Base-by-base conservation (phyloP, 2,797 vertebrate species). In the Danio tinwini region DNA sequence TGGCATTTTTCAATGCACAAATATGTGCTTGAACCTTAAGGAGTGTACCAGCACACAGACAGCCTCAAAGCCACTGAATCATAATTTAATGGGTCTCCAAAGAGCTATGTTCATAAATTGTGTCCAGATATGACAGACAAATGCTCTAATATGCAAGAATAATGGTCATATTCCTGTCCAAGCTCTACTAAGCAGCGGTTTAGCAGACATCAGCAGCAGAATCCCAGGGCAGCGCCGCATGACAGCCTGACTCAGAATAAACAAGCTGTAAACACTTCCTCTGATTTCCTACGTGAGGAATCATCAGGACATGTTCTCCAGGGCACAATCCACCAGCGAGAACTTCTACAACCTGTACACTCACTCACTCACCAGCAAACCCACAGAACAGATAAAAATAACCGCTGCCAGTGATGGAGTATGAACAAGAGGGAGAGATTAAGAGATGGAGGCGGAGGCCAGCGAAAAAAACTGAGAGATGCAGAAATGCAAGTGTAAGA, bases 371-470 rank as follows among this genome's bases (percentile, higher is more conserved):
- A 44, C 67, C 69, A 72, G 61, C 61, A 73, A 80, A 56, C 78
- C 78, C 78, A 80, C 78, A 73, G 78, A 64, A 65, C 13, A 58
- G 78, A 55, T 73, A 73, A 80, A 80, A 80, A 80, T 80, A 73
- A 73, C 49, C 12, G 2, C 69, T 80, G 49, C 69, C 59, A 64
- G 78, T 80, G 69, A 80, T 47, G 39, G 21, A 80, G 78, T 56
- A 44, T 14, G 61, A 49, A 73, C 12, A n/a, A 73, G 69, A 73
- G 61, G 69, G 59, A 80, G 50, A 72, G 77, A 79, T 79, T 55
- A 73, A 45, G 69, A 73, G 78, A 73, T 64, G 78, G 78, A 73
- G 68, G 78, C 78, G 40, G 78, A 80, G 77, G 77, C 77, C 77
- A 72, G 59, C 14, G 39, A 69, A 69, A 42, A 39, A 61, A 12